Percentiles rank a stretch among this genome's conserved stretches.
phyloP scores from a whole-genome alignment of 2,888 invertebrate species.

The Acanthacorydalis orientalis region DNA sequence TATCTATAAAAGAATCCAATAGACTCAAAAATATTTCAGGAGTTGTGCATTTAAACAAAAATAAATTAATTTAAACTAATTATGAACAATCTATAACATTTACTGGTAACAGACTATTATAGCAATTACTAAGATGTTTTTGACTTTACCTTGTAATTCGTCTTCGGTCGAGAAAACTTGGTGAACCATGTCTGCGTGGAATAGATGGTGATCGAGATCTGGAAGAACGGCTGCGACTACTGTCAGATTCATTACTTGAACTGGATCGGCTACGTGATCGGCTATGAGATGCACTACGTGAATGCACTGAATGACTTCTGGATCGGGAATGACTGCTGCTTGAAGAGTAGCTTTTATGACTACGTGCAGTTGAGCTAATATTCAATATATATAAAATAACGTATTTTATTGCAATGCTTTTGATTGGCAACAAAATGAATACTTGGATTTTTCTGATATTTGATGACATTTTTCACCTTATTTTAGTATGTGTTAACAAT shows the following conservation, averaged over 20 bases:
- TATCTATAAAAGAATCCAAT: too few relatives aligned
- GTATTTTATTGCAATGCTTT: not conserved
- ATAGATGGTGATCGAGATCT: slow-evolving; percentile 70
- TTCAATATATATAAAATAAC: slow-evolving; percentile 1
- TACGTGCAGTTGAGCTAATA: slow-evolving; percentile 14
- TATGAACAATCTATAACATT: too few relatives aligned
- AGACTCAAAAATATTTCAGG: too few relatives aligned
- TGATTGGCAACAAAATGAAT: not conserved
- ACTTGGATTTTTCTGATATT: slow-evolving; percentile 7
- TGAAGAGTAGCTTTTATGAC: slow-evolving; percentile 16
- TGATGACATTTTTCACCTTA: slow-evolving; percentile 8
- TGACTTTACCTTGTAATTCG: slow-evolving; percentile 81
- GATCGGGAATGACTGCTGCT: slow-evolving; percentile 16
- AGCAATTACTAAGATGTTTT: slow-evolving; percentile 1
- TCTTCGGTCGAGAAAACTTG: slow-evolving; percentile 82
- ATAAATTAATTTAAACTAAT: too few relatives aligned
- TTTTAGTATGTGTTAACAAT: too few relatives aligned
- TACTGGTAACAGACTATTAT: not conserved
- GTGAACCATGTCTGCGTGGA: slow-evolving; percentile 81
- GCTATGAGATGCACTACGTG: slow-evolving; percentile 23
- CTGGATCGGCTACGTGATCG: slow-evolving; percentile 31
- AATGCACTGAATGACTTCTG: slow-evolving; percentile 15
- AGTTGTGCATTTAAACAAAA: too few relatives aligned
- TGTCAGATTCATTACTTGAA: slow-evolving; percentile 24
- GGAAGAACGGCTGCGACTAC: slow-evolving; percentile 36